These are phyloP conservation scores for Aepyceros melampus DNA, from an alignment of 2,113 vertebrate genomes.

Conservation along the genomic window DNA sequence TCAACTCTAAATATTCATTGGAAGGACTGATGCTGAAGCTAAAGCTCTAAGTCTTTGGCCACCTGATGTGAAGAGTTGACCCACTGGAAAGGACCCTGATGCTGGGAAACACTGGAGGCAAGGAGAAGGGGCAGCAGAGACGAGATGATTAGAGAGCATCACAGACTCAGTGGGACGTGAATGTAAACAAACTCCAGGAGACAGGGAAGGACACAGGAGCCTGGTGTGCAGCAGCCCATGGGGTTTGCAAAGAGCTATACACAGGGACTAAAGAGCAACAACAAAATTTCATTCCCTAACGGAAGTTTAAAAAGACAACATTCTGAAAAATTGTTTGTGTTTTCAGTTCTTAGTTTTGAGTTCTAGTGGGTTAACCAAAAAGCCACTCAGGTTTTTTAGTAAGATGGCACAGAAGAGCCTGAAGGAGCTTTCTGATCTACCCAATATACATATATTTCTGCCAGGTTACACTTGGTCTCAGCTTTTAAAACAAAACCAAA, in stretches of 20 bases:
- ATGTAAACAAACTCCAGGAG: background rate
- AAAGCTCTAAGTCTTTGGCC: background rate
- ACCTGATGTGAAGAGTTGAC: background rate
- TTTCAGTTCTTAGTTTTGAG: conserved; percentile 7
- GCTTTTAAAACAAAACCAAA: background rate
- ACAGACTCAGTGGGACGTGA: background rate
- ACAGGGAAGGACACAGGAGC: background rate
- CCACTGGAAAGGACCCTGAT: background rate
- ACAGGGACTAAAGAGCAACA: background rate
- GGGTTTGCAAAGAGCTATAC: background rate
- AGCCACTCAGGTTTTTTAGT: background rate
- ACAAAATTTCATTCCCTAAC: background rate
- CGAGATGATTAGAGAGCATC: background rate
- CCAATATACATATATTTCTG: background rate
- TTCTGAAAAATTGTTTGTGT: background rate
- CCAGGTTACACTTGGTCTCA: background rate
- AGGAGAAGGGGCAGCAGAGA: background rate
- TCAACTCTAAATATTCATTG: background rate
- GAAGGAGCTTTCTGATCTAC: background rate
- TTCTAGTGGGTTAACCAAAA: background rate
- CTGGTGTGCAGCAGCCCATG: background rate
- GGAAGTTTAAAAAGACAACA: background rate
- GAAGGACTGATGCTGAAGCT: background rate
- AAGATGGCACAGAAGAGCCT: background rate
- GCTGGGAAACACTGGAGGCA: background rate